Conservation (phyloP, 2,797 vertebrate genomes). For the Cossypha heuglini region DNA sequence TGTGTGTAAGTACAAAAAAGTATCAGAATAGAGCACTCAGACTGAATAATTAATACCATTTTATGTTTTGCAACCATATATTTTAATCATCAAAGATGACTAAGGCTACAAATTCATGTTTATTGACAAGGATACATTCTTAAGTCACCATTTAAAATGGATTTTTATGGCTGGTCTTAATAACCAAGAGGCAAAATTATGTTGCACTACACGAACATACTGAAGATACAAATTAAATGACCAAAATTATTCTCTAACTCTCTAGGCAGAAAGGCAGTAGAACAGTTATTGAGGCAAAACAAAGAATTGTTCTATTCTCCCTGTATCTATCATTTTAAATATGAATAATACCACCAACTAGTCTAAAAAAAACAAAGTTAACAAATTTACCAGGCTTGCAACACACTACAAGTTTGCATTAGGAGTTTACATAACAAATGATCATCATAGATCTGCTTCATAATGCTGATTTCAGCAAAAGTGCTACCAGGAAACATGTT, state of each 20-base stretch:
- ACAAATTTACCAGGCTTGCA: background rate
- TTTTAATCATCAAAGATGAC: constrained; percentile 6
- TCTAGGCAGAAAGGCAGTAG: background rate
- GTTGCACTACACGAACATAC: background rate
- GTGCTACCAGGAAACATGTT: background rate
- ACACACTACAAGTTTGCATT: background rate
- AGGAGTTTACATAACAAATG: background rate
- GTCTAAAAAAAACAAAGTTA: background rate
- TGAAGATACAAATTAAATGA: background rate
- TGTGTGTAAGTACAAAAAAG: constrained; percentile 14
- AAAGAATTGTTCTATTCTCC: background rate
- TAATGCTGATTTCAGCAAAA: background rate
- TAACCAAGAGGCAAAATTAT: background rate
- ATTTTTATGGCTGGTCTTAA: constrained; percentile 27
- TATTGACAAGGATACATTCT: constrained; percentile 24
- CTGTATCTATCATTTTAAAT: background rate
- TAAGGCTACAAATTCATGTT: constrained; percentile 24
- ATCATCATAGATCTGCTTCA: background rate
- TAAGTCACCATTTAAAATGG: constrained; percentile 35
- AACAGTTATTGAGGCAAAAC: background rate
- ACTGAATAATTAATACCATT: constrained; percentile 39
- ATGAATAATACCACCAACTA: background rate
- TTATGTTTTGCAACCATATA: background rate
- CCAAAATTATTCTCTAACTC: background rate
- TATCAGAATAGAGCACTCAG: constrained; percentile 24